phyloP scores from a whole-genome alignment of 2,113 vertebrate species.

The Zosterops lateralis region DNA sequence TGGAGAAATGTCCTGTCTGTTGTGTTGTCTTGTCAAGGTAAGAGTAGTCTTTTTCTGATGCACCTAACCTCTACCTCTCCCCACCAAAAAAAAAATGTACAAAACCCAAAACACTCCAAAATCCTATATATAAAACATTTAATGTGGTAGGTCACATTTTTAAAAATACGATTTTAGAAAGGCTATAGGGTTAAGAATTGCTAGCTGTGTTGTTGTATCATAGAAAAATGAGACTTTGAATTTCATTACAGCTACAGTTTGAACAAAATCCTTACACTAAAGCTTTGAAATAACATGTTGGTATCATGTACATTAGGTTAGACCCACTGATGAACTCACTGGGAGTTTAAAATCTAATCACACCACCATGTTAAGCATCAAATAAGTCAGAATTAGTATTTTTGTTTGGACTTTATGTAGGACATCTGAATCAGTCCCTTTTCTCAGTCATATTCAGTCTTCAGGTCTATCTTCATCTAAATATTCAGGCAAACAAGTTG shows the following conservation, averaged over 20 bases:
- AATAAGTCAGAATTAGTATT: neutral
- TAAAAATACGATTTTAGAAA: neutral
- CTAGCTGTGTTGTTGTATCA: neutral
- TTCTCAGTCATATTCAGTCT: neutral
- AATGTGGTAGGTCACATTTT: neutral
- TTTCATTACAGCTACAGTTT: neutral
- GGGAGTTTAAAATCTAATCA: neutral
- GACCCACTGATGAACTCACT: neutral
- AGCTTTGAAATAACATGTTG: neutral
- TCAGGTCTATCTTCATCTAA: neutral
- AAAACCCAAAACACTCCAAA: neutral
- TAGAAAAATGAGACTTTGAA: neutral
- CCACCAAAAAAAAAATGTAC: neutral
- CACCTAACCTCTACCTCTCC: accelerated
- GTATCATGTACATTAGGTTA: neutral
- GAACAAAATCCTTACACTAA: neutral
- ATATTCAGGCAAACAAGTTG: neutral
- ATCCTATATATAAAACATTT: neutral
- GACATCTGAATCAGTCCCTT: neutral
- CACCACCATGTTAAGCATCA: neutral
- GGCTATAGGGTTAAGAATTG: neutral
- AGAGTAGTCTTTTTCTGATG: neutral
- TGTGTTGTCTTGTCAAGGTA: neutral
- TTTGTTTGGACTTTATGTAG: neutral
- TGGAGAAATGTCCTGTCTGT: neutral